Base-by-base conservation (phyloP, 2,888 invertebrate species). In the Leptinotarsa haldemani region DNA sequence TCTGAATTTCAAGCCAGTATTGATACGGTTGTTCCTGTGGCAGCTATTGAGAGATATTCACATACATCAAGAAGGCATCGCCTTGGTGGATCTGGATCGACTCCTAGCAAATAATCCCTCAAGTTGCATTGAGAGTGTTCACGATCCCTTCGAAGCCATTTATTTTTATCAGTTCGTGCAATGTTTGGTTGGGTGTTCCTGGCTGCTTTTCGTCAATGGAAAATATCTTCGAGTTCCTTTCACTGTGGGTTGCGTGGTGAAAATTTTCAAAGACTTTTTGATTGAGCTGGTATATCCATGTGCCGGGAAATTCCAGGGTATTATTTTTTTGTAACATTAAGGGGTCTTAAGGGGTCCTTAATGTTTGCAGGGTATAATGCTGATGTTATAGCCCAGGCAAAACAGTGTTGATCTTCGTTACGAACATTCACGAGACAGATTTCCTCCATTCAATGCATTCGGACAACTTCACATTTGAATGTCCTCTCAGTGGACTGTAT, bases 151-250 rank as follows among this genome's bases (percentile, higher is more conserved):
- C 80, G 91, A 91, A 80, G 89, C 88, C 79, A 88, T 92, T 80
- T 90, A 90, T 83, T 90, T 90, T 81, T 92, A 91, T 90, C 92
- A 92, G 83, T 91, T 91, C 84, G 72, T 91, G 50, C 90, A 91
- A 74, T 89, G 89, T 50, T 79, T 92, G 15, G 86, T 92, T 74
- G 87, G 89, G 53, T 73, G 77, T 16, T 75, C 80, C 13, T 79
- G 79, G 83, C 86, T 85, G 78, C 79, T 90, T 22, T 90, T 90
- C 79, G 85, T 88, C 1, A 71, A 48, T 84, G 61, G 77, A 88
- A 48, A 71, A 64, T 18, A 64, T 2, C 15, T 63, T 52, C 56
- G 70, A 7, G 85, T 84, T 3, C 82, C 82, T 15, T 87, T 86
- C 75, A 87, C 87, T 2, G 88, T 89, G 77, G 90, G 90, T 47